Evolutionary conservation across 2,888 invertebrate species (phyloP).

Genomic region (Scelioninae gen. 1): DNA sequence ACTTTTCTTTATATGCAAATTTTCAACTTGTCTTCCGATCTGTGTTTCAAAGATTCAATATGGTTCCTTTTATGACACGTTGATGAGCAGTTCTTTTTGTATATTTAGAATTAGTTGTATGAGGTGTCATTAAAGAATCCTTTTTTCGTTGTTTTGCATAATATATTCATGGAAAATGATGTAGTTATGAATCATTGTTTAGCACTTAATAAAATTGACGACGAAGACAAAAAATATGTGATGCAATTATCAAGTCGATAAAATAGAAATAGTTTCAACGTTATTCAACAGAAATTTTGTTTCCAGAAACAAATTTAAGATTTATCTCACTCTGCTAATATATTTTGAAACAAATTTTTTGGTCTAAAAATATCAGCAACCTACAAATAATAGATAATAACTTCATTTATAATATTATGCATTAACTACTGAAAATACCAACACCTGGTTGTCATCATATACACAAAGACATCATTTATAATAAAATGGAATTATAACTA

Average conservation of each 20-base stretch:
- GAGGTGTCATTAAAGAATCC: constrained; percentile 7
- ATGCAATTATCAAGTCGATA: constrained; percentile 27
- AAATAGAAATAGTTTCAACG: constrained; percentile 7
- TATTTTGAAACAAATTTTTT: background rate
- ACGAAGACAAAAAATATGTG: constrained; percentile 5
- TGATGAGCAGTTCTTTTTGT: constrained; percentile 6
- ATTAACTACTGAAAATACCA: constrained; percentile 27
- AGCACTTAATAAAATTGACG: constrained; percentile 30
- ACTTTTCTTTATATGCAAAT: background rate
- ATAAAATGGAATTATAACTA: background rate
- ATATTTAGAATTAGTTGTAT: constrained; percentile 16
- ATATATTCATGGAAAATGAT: constrained; percentile 41
- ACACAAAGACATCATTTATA: background rate
- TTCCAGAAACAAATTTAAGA: background rate
- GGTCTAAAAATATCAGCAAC: constrained; percentile 8
- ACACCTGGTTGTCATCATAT: constrained; percentile 43
- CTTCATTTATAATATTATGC: background rate
- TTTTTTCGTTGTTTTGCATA: constrained; percentile 26
- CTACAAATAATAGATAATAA: no score
- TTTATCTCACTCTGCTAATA: background rate
- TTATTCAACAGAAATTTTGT: constrained; percentile 7
- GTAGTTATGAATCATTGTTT: constrained; percentile 43
- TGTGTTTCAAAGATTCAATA: constrained; percentile 3
- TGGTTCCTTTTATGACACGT: constrained; percentile 26
- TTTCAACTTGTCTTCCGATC: constrained; percentile 4